These are phyloP conservation scores for Biston betularia DNA, from an alignment of 2,888 invertebrate species.

Conservation along the genomic window DNA sequence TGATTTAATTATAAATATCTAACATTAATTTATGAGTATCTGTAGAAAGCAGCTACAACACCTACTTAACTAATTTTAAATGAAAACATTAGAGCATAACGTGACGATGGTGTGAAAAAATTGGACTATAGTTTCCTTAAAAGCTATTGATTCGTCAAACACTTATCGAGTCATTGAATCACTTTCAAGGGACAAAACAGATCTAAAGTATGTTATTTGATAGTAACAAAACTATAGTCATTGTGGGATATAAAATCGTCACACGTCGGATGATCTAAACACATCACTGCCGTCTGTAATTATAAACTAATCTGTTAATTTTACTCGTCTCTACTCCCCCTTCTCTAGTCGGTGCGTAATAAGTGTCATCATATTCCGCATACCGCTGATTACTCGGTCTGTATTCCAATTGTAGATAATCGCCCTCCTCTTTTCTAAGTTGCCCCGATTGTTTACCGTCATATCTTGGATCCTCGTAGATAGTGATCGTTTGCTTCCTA, in stretches of 20 bases:
- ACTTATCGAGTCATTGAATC: neutral
- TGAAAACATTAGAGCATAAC: constrained; percentile 15
- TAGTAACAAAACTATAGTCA: neutral
- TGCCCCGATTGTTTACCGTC: constrained; percentile 73
- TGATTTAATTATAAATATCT: constrained; percentile 33
- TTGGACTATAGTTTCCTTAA: neutral
- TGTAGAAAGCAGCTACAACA: constrained; percentile 55
- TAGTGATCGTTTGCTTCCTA: constrained; percentile 81
- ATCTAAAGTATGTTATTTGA: neutral
- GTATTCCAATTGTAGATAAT: constrained; percentile 75
- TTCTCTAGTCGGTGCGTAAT: constrained; percentile 68
- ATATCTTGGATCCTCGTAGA: constrained; percentile 83
- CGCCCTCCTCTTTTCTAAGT: constrained; percentile 73
- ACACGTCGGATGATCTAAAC: constrained; percentile 7
- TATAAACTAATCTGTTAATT: constrained; percentile 82
- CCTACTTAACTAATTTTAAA: constrained; percentile 15
- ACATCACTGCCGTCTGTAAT: constrained; percentile 74
- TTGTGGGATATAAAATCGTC: constrained; percentile 7
- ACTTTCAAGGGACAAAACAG: neutral
- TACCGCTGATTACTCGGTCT: constrained; percentile 80
- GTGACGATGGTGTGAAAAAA: constrained; percentile 4
- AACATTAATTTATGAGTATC: constrained; percentile 59
- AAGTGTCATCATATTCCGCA: constrained; percentile 74
- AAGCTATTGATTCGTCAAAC: neutral
- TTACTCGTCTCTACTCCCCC: constrained; percentile 76